Base-by-base conservation (phyloP, 2,888 invertebrate genomes). In the Darwinula stevensoni region DNA sequence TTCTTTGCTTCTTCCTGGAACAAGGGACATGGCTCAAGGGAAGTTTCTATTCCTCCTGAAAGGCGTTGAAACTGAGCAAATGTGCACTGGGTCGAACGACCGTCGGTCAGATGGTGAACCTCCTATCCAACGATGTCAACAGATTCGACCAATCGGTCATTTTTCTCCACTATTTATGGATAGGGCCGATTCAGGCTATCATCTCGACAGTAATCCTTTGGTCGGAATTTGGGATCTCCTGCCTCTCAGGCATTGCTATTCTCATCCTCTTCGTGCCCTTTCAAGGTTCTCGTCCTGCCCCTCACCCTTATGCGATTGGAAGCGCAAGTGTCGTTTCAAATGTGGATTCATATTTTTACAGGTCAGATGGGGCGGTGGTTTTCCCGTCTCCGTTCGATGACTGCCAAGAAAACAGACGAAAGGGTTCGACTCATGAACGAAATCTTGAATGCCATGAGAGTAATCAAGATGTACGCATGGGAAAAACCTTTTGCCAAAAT, bases 381-480 rank as follows among this genome's bases (percentile, higher is more conserved):
- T 33, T 47, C 50, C 1, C 41, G 37, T 34, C 58, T 66, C 41
- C 64, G 91, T 38, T 61, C 65, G 47, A 65, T 65, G 44, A 78
- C 78, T 1, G 86, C 88, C 1, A 54, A 60, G 37, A 62, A 71
- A 47, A 86, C 86, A 0, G 91, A 91, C 51, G 70, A 72, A 42
- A 61, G 91, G 38, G 74, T 91, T 27, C 64, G 78, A 32, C 59
- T 86, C 31, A 91, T 91, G 82, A 80, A 75, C 47, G 91, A 94
- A 59, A 69, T 91, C 41, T 71, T 91, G 38, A 64, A 65, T 35
- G 88, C 84, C 31, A 82, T 94, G 54, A 71, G 82, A 56, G 78
- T 86, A 2, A 76, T 88, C 39, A 88, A 88, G 59, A 86, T 88
- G 82, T 88, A 86, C 47, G 75, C 82, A 3, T 88, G 88, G 61